Evolutionary conservation across 2,113 vertebrate species (phyloP), one percentile per base, ranked within the genome.

Genomic region (Corvus moneduloides): DNA sequence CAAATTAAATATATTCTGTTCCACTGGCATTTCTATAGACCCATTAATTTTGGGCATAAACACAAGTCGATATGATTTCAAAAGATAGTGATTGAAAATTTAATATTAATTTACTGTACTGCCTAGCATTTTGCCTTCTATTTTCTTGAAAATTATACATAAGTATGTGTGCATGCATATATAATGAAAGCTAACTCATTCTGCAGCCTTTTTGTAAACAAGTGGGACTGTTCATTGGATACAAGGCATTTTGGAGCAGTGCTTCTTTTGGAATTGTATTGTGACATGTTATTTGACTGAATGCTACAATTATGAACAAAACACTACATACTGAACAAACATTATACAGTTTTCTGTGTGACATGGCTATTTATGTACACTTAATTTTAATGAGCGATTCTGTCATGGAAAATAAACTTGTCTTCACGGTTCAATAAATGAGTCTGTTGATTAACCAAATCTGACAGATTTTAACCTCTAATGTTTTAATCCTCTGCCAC

Each of bases 381-480:
- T 3, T 93, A 54, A 84, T 80, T 92, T 97, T 79, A 95, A 89
- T 80, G 86, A 93, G 37, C 4, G 1, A 89, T 80, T 73, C 93
- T 96, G 77, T 80, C 63, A 85, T 28, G 13, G 71, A 96, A 97
- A 96, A 94, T 95, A 95, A 91, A 96, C 96, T 37, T 69, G 41
- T 73, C 22, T 88, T 91, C 76, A 61, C 71, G 76, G 81, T 92
- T 95, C 87, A 93, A 66, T 83, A 94, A 89, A 84, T 56, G 39
- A 85, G 84, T 78, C 51, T 85, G 67, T 32, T 55, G 92, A 94
- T 69, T 88, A 97, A 90, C 68, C 27, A 94, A 30, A 95, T 33
- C 83, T 84, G 91, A 91, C 71, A 94, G 79, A 84, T 91, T 94
- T 96, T 84, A 96, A 64, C 73, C 44, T 90, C 71, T 91, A 85